Base-by-base conservation (phyloP, 2,888 invertebrate genomes). In the Lomographa bimaculata region DNA sequence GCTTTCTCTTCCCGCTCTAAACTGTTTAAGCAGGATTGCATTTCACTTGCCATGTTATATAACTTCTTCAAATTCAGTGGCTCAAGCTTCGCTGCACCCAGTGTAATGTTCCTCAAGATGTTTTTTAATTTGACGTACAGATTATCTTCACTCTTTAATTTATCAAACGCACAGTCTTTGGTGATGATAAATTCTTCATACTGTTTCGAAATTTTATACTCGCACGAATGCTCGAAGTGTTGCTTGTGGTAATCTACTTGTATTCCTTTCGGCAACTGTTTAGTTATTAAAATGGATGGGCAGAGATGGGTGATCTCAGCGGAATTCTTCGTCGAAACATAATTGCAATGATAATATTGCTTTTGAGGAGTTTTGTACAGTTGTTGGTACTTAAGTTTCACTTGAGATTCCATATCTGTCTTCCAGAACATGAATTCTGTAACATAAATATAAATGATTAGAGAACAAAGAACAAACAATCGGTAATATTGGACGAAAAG, bases 341-440 rank as follows among this genome's bases (percentile, higher is more conserved):
- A 58, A 5, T 63, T 60, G 2, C 84, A 83, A 9, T 75, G 74
- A 36, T 70, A 73, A 1, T 62, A 58, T 8, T 69, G 62, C 44
- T 64, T 73, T 0, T 46, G 20, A 5, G 49, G 55, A 3, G 56
- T 48, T 7, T 64, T 63, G 12, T 54, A 66, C 0, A 71, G 37
- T 0, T 54, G 14, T 0, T 58, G 21, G 18, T 71, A 83, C 10
- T 60, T 63, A 0, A 53, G 48, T 1, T 49, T 51, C 0, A 64
- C 63, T 26, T 69, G 57, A 0, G 35, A 19, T 28, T 82, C 71
- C 54, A 79, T 52, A 1, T 70, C 54, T 1, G 33, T 20, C 44
- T 74, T 79, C 84, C 84, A 85, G 0, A 44, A 21, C 0, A 35
- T 45, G 14, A 78, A 82, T 43, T 77, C 85, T 85, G 78, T 17